Percentiles rank a stretch among this genome's conserved stretches.
These are phyloP conservation scores for Trachelus iudaicus DNA, from an alignment of 2,888 invertebrate genomes.

Conservation along the genomic window DNA sequence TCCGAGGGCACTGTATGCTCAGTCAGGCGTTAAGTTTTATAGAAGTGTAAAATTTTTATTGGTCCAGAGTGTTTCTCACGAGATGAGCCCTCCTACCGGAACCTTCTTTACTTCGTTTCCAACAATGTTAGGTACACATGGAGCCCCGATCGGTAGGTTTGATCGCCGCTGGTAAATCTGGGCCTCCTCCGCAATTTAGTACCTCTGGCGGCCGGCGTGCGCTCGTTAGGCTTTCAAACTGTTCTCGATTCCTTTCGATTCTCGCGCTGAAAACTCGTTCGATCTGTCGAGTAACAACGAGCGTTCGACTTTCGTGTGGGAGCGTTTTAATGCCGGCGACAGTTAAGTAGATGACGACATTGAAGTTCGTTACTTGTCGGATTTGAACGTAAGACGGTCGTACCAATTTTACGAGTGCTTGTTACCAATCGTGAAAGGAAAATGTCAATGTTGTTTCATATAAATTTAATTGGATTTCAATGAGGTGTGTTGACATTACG, in stretches of 20 bases:
- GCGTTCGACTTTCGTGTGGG: neutral
- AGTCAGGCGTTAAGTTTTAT: constrained; percentile 42
- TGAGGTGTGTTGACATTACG: neutral
- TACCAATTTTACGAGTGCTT: neutral
- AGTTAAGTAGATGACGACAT: too few species aligned
- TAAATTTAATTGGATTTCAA: neutral
- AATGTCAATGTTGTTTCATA: neutral
- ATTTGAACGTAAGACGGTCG: neutral
- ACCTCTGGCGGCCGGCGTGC: neutral
- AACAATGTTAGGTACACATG: too few species aligned
- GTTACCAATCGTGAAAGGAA: neutral
- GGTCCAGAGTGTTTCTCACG: constrained; percentile 57
- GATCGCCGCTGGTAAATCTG: neutral
- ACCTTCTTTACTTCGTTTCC: neutral
- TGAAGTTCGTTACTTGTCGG: neutral
- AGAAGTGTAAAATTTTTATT: constrained; percentile 63
- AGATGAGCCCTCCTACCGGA: constrained; percentile 19
- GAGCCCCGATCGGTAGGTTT: neutral
- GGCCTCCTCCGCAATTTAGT: neutral
- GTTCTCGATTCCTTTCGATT: neutral
- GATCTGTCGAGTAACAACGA: neutral
- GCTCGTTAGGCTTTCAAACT: neutral
- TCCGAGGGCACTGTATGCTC: constrained; percentile 17
- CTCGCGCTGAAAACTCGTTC: neutral
- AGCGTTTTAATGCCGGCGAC: neutral